Evolutionary conservation across 2,888 invertebrate species (phyloP), one percentile per base, ranked within the genome.

Genomic region (Fabriciana adippe): DNA sequence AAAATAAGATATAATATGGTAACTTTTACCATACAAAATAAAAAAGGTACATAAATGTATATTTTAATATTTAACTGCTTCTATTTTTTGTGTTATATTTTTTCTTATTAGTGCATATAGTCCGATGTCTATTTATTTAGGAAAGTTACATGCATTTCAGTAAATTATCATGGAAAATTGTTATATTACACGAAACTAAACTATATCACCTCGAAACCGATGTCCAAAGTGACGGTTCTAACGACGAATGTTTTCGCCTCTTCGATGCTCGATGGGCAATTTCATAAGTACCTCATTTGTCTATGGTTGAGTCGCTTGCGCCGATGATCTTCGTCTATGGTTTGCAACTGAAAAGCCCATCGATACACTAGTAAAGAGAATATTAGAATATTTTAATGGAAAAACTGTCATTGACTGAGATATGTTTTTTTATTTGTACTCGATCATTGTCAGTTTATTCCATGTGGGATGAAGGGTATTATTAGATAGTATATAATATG

Each of bases 271-370:
- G 75, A 64, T 64, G 55, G 62, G 65, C 76, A 89, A 90, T 84
- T 86, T 87, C 85, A 89, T 85, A 91, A 87, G 90, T 92, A 92
- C 92, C 92, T 92, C 90, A 59, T 75, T 84, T 84, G 82, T 79
- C 74, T 76, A 77, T 70, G 77, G 79, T 75, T 70, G 74, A 59
- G 71, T 73, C 68, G 67, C 21, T 47, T 65, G 68, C 57, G 16
- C 15, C 51, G 62, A 60, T 62, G 64, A 51, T 83, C 85, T 81
- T 87, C 88, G 75, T 82, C 79, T 76, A 71, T 68, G 80, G 79
- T 77, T 81, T 85, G 80, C 88, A 90, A 90, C 92, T 92, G 92
- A 92, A 92, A 92, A 92, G 92, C 87, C 92, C 92, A 92, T 88
- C 83, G 83, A 85, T 87, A 84, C 83, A 87, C 89, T 92, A 91